phyloP scores from a whole-genome alignment of 2,797 vertebrate species.

The Myotis planiceps region DNA sequence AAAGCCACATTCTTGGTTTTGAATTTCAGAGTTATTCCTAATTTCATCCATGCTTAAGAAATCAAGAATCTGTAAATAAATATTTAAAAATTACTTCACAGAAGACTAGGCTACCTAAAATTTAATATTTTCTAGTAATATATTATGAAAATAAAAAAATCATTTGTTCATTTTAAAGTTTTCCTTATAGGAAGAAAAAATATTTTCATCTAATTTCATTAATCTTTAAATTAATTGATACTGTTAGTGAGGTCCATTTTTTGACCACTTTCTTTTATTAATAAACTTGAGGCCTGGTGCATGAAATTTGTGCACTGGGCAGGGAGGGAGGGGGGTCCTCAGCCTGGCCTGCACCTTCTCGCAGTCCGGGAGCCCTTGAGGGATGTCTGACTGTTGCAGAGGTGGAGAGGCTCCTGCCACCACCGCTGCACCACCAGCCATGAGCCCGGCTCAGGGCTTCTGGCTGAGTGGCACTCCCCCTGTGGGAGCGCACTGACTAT shows the following conservation, averaged over 20 bases:
- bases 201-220: conserved; percentile 32
- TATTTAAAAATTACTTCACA: conserved; percentile 40
- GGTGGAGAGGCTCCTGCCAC: no score
- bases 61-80: conserved; percentile 92
- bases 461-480: no score
- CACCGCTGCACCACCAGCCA: no score
- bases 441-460: no score
- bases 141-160: background rate
- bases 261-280: background rate
- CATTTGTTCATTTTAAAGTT: background rate
- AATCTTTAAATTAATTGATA: conserved; percentile 10
- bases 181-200: background rate
- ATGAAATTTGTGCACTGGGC: no score
- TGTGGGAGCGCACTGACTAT: no score
- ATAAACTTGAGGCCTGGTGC: background rate
- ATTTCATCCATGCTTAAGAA: conserved; percentile 92
- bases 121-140: conserved; percentile 4
- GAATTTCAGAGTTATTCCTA: conserved; percentile 87
- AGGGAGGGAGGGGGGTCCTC: fast-evolving
- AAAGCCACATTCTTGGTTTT: conserved; percentile 90
- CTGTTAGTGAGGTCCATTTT: background rate
- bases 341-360: no score
- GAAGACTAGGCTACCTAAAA: background rate
- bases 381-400: no score
- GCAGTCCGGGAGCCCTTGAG: no score